phyloP scores from a whole-genome alignment of 1,140 invertebrate genomes.

The Bombus haemorrhoidalis region DNA sequence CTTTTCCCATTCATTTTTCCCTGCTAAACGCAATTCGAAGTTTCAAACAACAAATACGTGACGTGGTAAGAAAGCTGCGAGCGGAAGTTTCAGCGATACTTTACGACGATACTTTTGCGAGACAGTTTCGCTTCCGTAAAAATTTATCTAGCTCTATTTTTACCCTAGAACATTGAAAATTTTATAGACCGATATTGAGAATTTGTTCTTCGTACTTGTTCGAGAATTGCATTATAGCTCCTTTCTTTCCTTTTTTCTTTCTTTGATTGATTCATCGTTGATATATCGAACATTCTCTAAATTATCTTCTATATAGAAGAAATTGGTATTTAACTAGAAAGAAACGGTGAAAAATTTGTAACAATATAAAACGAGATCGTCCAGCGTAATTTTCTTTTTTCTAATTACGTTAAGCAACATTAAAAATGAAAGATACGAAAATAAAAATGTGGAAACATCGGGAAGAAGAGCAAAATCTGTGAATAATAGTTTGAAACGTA shows the following conservation, averaged over 20 bases:
- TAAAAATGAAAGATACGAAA: no score
- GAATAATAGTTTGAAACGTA: no score
- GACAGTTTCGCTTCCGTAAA: not conserved
- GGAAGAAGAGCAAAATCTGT: no score
- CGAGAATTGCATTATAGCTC: no score
- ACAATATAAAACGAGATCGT: no score
- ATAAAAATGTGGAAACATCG: no score
- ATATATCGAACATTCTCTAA: no score
- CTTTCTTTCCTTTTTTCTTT: not conserved
- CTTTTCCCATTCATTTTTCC: slow-evolving; percentile 5
- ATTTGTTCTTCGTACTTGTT: not conserved
- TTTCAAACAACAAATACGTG: not conserved
- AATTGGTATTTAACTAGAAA: no score
- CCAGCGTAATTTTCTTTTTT: no score
- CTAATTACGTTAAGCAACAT: no score
- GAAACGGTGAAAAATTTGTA: no score
- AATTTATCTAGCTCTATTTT: not conserved
- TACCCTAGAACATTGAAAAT: not conserved
- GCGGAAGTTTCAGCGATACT: not conserved
- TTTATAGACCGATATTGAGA: not conserved
- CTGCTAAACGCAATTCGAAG: slow-evolving; percentile 15
- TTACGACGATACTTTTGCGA: not conserved
- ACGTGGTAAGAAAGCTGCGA: not conserved
- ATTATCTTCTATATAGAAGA: no score
- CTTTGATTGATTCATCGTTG: not conserved